Evolutionary conservation across 2,113 vertebrate genomes (phyloP).

Genomic region (Ascaphus truei): DNA sequence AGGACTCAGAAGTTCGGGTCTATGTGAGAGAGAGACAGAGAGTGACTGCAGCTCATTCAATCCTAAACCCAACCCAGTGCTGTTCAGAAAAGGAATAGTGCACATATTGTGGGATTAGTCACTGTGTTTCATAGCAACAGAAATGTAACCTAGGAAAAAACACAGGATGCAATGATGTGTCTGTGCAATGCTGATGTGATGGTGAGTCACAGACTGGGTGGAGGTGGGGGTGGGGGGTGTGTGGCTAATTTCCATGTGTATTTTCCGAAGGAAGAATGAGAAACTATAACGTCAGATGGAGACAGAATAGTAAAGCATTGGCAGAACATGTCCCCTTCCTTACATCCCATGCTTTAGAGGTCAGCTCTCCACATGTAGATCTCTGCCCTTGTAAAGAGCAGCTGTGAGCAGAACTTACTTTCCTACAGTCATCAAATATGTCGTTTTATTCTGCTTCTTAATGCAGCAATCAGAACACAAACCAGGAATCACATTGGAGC

Average conservation of each 20-base stretch:
- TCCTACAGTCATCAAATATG: too few relatives aligned
- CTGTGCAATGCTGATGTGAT: not conserved
- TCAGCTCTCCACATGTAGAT: constrained; percentile 28
- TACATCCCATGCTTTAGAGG: constrained; percentile 8
- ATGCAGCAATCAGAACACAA: too few relatives aligned
- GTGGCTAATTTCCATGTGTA: not conserved
- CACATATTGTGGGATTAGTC: not conserved
- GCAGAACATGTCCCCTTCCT: not conserved
- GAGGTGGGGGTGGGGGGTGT: not conserved
- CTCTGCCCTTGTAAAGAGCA: not conserved
- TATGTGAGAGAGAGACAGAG: not conserved
- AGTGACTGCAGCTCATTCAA: not conserved
- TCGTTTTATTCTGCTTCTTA: too few relatives aligned
- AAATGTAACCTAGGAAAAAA: not conserved
- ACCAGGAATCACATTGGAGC: too few relatives aligned
- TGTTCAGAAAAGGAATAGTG: not conserved
- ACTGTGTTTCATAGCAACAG: constrained; percentile 15
- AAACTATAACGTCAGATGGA: not conserved
- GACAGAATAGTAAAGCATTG: not conserved
- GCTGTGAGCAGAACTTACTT: not conserved
- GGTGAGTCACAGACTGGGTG: constrained; percentile 5
- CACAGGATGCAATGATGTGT: not conserved
- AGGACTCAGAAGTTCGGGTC: not conserved
- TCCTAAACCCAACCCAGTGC: not conserved
- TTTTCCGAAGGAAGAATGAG: not conserved